Evolutionary conservation across 2,888 invertebrate genomes (phyloP).

Genomic region (Caenorhabditis plicata): DNA sequence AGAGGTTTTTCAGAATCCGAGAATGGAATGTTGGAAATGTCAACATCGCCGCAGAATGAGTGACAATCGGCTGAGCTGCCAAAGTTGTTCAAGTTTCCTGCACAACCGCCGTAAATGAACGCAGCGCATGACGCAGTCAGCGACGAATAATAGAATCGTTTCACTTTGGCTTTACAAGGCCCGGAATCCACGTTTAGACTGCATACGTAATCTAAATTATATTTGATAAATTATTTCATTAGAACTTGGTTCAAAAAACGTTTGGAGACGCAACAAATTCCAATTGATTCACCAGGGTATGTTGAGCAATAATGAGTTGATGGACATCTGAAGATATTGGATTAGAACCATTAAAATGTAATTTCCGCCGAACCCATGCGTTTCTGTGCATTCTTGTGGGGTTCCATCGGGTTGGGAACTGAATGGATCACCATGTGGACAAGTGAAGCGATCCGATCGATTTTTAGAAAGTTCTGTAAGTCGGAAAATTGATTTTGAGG

Average conservation of each 20-base stretch:
- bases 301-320: slow-evolving; percentile 57
- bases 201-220: slow-evolving; percentile 48
- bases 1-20: neutral
- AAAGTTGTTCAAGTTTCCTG: slow-evolving; percentile 61
- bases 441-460: slow-evolving; percentile 29
- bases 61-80: slow-evolving; percentile 48
- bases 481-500: too few species aligned
- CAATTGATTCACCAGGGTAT: slow-evolving; percentile 33
- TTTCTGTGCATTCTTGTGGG: slow-evolving; percentile 37
- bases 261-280: slow-evolving; percentile 58
- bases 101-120: slow-evolving; percentile 59
- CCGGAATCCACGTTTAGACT: slow-evolving; percentile 46
- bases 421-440: slow-evolving; percentile 54
- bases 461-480: too few species aligned
- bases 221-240: neutral
- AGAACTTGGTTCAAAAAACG: slow-evolving; percentile 9
- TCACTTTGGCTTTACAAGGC: slow-evolving; percentile 39
- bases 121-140: slow-evolving; percentile 36
- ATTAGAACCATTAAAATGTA: neutral
- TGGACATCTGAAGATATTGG: slow-evolving; percentile 39
- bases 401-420: slow-evolving; percentile 39
- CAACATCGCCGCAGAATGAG: slow-evolving; percentile 30
- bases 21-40: neutral
- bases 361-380: slow-evolving; percentile 16
- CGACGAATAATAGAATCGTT: slow-evolving; percentile 49